Evolutionary conservation across 2,888 invertebrate genomes (phyloP), one percentile per base, ranked within the genome.

Genomic region (Stictocephala bisonia): DNA sequence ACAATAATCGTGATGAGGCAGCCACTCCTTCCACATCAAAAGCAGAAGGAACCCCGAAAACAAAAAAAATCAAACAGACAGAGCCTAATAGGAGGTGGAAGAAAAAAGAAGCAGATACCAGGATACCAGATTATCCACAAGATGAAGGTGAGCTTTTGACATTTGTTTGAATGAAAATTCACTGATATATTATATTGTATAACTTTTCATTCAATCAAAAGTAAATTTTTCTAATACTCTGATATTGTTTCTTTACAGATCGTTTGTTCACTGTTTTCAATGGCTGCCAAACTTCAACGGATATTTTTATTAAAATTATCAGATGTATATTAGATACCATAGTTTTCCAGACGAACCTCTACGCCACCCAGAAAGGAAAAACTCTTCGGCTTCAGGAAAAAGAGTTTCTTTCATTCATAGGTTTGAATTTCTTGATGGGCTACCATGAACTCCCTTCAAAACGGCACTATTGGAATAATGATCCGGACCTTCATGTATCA

Each of bases 391-490:
- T 56, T 6, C 11, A 56, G 20, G 27, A 26, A 15, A 56, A 56
- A 11, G 56, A 56, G 2, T 24, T 56, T 2, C 2, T 56, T 56
- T 15, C 24, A 13, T 44, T 44, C 6, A 56, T 27, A 9, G 31
- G 31, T 15, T 41, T 66, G 24, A 66, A 66, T 22, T 66, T 66
- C 41, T 2, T 66, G 4, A 66, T 66, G 66, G 66, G 66, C 2
- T 66, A 66, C 44, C 40, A 66, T 24, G 7, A 20, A 18, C 15
- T 66, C 1, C 66, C 66, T 13, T 18, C 15, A 3, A 18, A n/a
- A 20, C 20, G 22, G 13, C 11, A 66, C 44, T 66, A 66, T 15
- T 66, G 66, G 66, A 24, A 6, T 22, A 4, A 20, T 2, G 13
- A 2, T 20, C 4, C 3, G 1, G 66, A 66, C 26, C 24, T 66